Evolutionary conservation across 2,797 vertebrate genomes (phyloP).

Genomic region (Eutrigla gurnardus): DNA sequence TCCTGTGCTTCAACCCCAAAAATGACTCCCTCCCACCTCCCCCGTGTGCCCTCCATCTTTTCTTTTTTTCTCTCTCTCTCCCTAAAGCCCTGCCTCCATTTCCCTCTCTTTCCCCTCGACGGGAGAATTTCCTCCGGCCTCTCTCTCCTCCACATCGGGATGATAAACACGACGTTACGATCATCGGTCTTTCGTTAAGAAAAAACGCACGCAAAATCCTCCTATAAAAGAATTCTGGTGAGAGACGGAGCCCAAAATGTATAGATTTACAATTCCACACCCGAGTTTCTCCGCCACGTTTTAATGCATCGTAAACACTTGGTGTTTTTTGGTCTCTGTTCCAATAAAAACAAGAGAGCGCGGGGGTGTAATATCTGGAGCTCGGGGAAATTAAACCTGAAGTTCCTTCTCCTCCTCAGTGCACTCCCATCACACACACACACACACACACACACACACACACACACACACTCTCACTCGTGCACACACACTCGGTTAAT

Average conservation of each 20-base stretch:
- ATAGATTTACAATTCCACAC: conserved; percentile 79
- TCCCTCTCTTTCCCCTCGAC: conserved; percentile 24
- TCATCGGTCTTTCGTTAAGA: conserved; percentile 61
- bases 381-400: conserved; percentile 86
- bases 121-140: conserved; percentile 26
- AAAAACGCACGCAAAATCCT: conserved; percentile 58
- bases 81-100: conserved; percentile 32
- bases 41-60: conserved; percentile 23
- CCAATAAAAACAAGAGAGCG: conserved; percentile 82
- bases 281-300: conserved; percentile 68
- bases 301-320: conserved; percentile 85
- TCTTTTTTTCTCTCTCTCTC: not conserved
- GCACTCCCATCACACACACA: conserved; percentile 46
- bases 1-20: conserved; percentile 53
- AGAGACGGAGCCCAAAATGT: conserved; percentile 74
- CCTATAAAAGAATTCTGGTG: conserved; percentile 63
- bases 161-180: conserved; percentile 70
- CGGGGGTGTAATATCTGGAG: conserved; percentile 84
- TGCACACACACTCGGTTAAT: conserved; percentile 68
- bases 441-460: conserved; percentile 25
- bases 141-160: conserved; percentile 41
- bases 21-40: conserved; percentile 47
- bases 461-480: conserved; percentile 46
- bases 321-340: conserved; percentile 81
- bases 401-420: conserved; percentile 77